Percentiles rank a stretch among this genome's conserved stretches.
These are phyloP conservation scores for Alligator mississippiensis DNA, from an alignment of 2,113 vertebrate genomes.

Conservation along the genomic window DNA sequence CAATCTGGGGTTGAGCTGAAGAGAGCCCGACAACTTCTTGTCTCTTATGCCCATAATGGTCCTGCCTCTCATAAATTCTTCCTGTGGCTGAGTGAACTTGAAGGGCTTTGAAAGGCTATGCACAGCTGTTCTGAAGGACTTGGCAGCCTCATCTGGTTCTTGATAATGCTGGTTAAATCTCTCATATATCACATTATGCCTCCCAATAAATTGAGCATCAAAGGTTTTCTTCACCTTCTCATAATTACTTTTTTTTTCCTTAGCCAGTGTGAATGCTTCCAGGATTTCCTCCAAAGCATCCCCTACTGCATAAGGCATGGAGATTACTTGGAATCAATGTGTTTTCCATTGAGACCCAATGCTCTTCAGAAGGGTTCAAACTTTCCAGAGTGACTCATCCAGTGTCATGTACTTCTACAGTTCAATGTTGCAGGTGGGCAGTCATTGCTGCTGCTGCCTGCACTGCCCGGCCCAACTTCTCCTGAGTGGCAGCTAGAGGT, in stretches of 20 bases:
- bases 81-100: neutral
- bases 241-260: neutral
- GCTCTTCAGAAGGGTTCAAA: neutral
- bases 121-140: constrained; percentile 19
- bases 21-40: neutral
- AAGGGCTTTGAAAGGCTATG: constrained; percentile 5
- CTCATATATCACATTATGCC: constrained; percentile 28
- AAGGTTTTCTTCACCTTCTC: constrained; percentile 46
- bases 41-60: neutral
- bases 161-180: constrained; percentile 51
- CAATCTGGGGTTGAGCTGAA: neutral
- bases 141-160: neutral
- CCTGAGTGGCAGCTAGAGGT: too few relatives aligned
- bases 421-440: neutral
- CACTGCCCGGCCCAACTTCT: too few relatives aligned
- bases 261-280: neutral
- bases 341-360: neutral
- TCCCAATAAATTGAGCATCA: constrained; percentile 62
- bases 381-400: neutral
- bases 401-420: constrained; percentile 3
- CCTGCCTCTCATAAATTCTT: constrained; percentile 27
- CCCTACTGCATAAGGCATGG: neutral
- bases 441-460: neutral
- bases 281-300: neutral
- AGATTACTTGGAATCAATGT: neutral